Evolutionary conservation across 2,797 vertebrate genomes (phyloP).

Genomic region (Etheostoma perlongum): DNA sequence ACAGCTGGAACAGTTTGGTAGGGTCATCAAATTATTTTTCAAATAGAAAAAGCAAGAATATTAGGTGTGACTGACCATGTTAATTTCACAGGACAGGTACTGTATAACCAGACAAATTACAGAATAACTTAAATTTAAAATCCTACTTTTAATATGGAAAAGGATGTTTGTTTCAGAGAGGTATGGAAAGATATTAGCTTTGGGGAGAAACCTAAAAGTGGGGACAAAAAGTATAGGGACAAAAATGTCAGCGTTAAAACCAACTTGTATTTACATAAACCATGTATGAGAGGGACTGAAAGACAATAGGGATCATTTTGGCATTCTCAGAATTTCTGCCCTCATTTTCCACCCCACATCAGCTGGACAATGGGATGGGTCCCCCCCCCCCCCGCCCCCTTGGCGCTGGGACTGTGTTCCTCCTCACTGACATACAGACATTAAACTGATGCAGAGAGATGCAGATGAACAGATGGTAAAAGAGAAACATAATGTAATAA

Average conservation of each 20-base stretch:
- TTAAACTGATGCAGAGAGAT: slow-evolving; percentile 6
- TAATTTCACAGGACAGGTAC: background rate
- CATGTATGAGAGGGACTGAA: slow-evolving; percentile 4
- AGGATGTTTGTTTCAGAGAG: slow-evolving; percentile 22
- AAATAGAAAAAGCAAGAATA: background rate
- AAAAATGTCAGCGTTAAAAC: slow-evolving; percentile 14
- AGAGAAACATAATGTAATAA: background rate
- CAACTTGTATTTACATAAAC: slow-evolving; percentile 24
- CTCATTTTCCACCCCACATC: slow-evolving; percentile 86
- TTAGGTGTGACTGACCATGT: background rate
- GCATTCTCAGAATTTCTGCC: slow-evolving; percentile 79
- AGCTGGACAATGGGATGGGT: slow-evolving; percentile 80
- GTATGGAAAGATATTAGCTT: slow-evolving; percentile 20
- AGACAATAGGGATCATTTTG: slow-evolving; percentile 29
- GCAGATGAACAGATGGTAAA: background rate
- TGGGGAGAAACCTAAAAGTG: slow-evolving; percentile 1
- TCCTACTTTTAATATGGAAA: background rate
- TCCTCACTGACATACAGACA: slow-evolving; percentile 28
- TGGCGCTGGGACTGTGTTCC: slow-evolving; percentile 9
- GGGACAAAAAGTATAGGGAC: background rate
- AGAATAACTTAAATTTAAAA: slow-evolving; percentile 10
- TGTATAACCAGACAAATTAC: background rate
- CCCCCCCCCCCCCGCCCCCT: slow-evolving; percentile 39
- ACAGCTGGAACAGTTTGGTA: no score
- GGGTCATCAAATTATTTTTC: background rate